Evolutionary conservation across 2,113 vertebrate species (phyloP), one percentile per base, ranked within the genome.

Genomic region (Cervus canadensis): DNA sequence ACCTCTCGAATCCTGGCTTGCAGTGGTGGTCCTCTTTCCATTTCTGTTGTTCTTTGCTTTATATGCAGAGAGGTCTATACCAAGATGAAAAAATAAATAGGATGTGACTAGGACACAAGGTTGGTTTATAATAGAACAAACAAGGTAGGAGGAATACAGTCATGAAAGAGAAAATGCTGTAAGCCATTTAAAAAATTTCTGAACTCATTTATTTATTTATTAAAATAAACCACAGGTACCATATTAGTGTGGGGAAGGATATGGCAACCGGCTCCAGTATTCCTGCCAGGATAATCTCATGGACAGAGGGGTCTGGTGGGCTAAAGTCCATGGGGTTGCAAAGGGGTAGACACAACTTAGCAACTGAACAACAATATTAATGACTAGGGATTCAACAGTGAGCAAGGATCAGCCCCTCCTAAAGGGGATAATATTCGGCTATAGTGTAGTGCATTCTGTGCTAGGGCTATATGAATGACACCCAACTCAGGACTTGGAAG

Each of bases 381-480:
- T 30, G 33, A 56, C 54, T n/a, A 59, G 19, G 50, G 40, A 43
- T 56, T 84, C 52, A 43, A 3, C 5, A 48, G 36, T 21, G 52
- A 36, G 2, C 12, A 25, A 67, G 36, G 33, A 17, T 56, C 7
- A 6, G 4, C 9, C 74, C n/a, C 45, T 87, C 10, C 45, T 40
- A 57, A 74, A 64, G 45, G 48, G 26, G 33, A 6, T n/a, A 33
- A 2, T n/a, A 50, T 45, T 40, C 43, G 6, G 5, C 7, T 28
- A 0, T 4, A 40, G 5, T 30, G 13, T 28, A 30, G 10, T 8
- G 26, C 92, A 48, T 3, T 2, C 54, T 0, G 14, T 40, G 64
- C 36, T 7, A 23, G 15, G 26, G 30, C 62, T 87, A 0, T 33
- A 45, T 13, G 45, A 83, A 40, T 0, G 1, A 9, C 7, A 23